phyloP scores from a whole-genome alignment of 1,140 invertebrate genomes.

The Coptotermes formosanus region DNA sequence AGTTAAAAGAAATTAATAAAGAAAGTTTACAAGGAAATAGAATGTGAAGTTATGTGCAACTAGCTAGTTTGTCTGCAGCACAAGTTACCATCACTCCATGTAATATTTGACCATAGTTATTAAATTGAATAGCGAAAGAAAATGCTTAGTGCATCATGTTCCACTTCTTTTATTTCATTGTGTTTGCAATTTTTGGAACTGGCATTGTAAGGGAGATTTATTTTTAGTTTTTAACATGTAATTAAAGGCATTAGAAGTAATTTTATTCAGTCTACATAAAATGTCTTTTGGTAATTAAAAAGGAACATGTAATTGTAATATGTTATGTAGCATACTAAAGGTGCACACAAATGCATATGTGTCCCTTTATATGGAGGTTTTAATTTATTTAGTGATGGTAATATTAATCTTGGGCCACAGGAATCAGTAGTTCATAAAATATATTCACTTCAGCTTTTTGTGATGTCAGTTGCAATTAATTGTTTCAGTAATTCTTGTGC shows the following conservation, averaged over 20 bases:
- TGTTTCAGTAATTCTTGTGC: background rate
- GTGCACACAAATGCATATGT: background rate
- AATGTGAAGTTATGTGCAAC: background rate
- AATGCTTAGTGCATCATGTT: background rate
- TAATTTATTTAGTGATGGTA: background rate
- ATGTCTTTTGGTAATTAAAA: background rate
- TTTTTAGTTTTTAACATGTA: background rate
- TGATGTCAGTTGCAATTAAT: background rate
- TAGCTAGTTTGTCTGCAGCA: background rate
- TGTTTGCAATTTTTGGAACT: background rate
- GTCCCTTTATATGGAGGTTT: background rate
- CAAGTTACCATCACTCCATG: background rate
- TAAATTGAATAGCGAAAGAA: background rate
- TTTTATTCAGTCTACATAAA: background rate
- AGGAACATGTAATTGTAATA: background rate
- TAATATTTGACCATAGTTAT: background rate
- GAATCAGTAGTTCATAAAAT: background rate
- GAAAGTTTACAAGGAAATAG: background rate
- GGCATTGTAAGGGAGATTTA: background rate
- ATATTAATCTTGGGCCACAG: background rate
- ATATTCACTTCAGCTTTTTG: constrained; percentile 1
- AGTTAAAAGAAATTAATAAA: background rate
- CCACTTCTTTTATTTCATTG: background rate
- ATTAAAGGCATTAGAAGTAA: background rate
- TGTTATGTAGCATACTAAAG: background rate